Evolutionary conservation across 2,797 vertebrate genomes (phyloP), one percentile per base, ranked within the genome.

Genomic region (Myripristis jacobus): DNA sequence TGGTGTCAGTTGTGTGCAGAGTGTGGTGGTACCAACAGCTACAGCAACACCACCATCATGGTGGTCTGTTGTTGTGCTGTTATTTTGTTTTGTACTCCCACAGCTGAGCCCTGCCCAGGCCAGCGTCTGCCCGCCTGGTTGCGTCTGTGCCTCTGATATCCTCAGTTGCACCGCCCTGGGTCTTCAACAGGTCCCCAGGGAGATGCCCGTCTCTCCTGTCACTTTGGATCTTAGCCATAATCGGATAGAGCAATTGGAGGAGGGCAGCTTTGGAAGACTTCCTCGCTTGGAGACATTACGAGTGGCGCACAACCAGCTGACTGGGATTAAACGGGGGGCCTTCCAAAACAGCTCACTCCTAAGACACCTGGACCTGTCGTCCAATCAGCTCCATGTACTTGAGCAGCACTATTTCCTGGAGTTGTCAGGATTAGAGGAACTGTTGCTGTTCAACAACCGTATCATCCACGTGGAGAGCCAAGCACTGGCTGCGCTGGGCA

Each of bases 151-250:
- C 13, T 93, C 96, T 0, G 97, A 99, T 83, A 93, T 98, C 73
- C 89, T 99, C 68, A 98, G 95, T 92, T 99, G 98, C 70, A 90
- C 92, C 1, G 94, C 80, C 19, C 81, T 81, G 10, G 89, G 48
- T 22, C 90, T 98, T 61, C 83, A 84, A 15, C 38, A 1, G 0
- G 85, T 96, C 52, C 98, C 97, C 0, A 9, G 0, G 0, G 57
- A 52, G 0, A 73, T 97, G 75, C 96, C 96, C 0, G 43, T 70
- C 21, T 91, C 89, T 0, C 64, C 91, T 0, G 90, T 91, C 47
- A 95, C 92, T 7, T 85, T 98, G 77, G 97, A 98, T 61, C 93
- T 99, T 36, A 96, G 96, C 84, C 95, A 98, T 88, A 98, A 98
- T 19, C 81, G 11, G 3, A 91, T 98, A 47, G 69, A 16, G 10